Evolutionary conservation across 2,888 invertebrate genomes (phyloP).

Genomic region (Platynereis dumerilii): DNA sequence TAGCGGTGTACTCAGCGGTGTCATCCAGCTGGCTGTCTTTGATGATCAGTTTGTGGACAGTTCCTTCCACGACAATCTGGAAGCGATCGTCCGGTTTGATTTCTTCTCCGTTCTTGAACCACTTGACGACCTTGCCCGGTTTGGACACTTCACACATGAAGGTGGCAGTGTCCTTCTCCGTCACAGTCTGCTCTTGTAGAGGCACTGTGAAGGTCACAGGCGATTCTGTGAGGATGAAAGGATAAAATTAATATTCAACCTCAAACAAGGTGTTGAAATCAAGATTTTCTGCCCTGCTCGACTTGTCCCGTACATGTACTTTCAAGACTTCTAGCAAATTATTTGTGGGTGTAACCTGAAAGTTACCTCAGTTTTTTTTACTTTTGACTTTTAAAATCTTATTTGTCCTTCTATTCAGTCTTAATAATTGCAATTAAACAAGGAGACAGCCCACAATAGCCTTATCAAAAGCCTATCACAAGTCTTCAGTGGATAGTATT

Average conservation of each 20-base stretch:
- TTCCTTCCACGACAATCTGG: slow-evolving; percentile 47
- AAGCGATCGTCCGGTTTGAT: slow-evolving; percentile 46
- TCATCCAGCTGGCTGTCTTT: slow-evolving; percentile 73
- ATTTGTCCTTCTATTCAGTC: too few relatives aligned
- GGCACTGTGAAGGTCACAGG: slow-evolving; percentile 47
- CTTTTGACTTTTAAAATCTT: too few relatives aligned
- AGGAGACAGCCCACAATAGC: too few relatives aligned
- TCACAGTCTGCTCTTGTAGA: slow-evolving; percentile 48
- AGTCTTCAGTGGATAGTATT: too few relatives aligned
- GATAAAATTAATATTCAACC: not conserved
- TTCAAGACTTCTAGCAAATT: too few relatives aligned
- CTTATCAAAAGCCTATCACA: too few relatives aligned
- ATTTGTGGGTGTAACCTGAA: too few relatives aligned
- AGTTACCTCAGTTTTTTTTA: too few relatives aligned
- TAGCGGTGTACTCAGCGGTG: slow-evolving; percentile 70
- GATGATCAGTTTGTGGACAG: slow-evolving; percentile 50
- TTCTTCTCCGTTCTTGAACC: slow-evolving; percentile 61
- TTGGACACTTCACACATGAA: slow-evolving; percentile 20
- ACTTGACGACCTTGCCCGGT: slow-evolving; percentile 65
- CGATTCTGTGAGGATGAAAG: slow-evolving; percentile 37
- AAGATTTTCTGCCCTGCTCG: too few relatives aligned
- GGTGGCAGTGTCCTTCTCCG: slow-evolving; percentile 42
- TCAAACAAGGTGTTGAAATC: too few relatives aligned
- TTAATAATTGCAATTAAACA: too few relatives aligned
- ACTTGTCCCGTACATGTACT: too few relatives aligned